phyloP scores from a whole-genome alignment of 1,140 invertebrate genomes.

The Calosoma granatense region DNA sequence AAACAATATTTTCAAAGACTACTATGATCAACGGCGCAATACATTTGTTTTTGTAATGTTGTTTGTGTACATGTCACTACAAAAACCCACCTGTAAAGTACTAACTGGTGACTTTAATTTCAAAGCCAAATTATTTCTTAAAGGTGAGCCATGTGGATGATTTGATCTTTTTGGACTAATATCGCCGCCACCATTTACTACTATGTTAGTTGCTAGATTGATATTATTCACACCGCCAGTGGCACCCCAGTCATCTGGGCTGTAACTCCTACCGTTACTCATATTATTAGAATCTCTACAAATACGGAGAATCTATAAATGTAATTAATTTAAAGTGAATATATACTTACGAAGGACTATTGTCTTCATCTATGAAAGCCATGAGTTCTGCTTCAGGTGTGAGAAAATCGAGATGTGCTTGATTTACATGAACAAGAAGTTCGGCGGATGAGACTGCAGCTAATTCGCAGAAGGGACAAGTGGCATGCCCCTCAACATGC shows the following conservation, averaged over 20 bases:
- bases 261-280: constrained; percentile 13
- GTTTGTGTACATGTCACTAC: too few relatives aligned
- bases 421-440: constrained; percentile 68
- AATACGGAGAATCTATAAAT: neutral
- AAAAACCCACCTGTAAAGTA: constrained; percentile 29
- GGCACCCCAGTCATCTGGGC: neutral
- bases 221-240: constrained; percentile 26
- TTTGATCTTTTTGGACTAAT: constrained; percentile 29
- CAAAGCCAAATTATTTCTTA: constrained; percentile 48
- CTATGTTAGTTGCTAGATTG: constrained; percentile 30
- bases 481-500: constrained; percentile 64
- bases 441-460: constrained; percentile 58
- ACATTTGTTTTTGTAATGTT: too few relatives aligned
- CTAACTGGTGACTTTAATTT: constrained; percentile 48
- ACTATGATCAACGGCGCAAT: too few relatives aligned
- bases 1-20: too few relatives aligned
- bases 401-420: constrained; percentile 67
- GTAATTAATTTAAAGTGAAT: neutral
- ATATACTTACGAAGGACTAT: constrained; percentile 47
- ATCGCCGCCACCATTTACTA: constrained; percentile 32
- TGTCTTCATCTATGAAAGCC: constrained; percentile 48
- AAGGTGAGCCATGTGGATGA: constrained; percentile 49
- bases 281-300: constrained; percentile 17
- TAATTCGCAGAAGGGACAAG: constrained; percentile 74
- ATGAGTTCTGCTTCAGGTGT: constrained; percentile 55